Base-by-base conservation (phyloP, 2,888 invertebrate genomes). In the Folsomia manolachei region DNA sequence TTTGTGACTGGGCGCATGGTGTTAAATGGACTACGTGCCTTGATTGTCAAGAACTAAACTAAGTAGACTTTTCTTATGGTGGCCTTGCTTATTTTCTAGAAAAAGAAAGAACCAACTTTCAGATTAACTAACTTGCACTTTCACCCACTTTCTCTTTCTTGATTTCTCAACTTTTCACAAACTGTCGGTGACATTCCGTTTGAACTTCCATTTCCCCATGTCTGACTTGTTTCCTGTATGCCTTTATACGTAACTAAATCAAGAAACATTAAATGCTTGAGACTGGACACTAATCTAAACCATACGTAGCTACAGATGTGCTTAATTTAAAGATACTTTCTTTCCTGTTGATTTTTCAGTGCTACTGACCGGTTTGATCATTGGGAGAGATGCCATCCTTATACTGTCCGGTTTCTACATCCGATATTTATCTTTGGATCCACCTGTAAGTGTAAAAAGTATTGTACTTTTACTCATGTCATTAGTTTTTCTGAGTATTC, bases 341-440 rank as follows among this genome's bases (percentile, higher is more conserved):
- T 39, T 4, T 39, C 39, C 4, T 39, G 7, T 56, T 60, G n/a
- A 24, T 24, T 53, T 81, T 80, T 51, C 81, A 63, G 83, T 92
- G 60, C 86, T 89, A 71, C 84, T 95, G 63, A 94, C 96, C 1
- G 87, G 89, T 21, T 86, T 97, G 65, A 94, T 98, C 70, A 87
- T 98, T 14, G 87, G 89, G 18, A 87, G 97, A 80, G 98, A 98
- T 86, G 86, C 90, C 14, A 87, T 90, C 52, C 86, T 98, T 64
- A 90, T 98, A 39, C 86, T 86, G 70, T 93, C 93, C 70, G 96
- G 92, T 19, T 94, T 95, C 84, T 91, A 93, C 78, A 92, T 97
- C 80, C 89, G 97, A 85, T 97, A 94, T 83, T 89, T 89, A 81
- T 94, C 95, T 76, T 86, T 97, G 81, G 93, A 95, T 69, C 90